These are phyloP conservation scores for Polypedilum pembai DNA, from an alignment of 1,140 invertebrate species.

Conservation along the genomic window DNA sequence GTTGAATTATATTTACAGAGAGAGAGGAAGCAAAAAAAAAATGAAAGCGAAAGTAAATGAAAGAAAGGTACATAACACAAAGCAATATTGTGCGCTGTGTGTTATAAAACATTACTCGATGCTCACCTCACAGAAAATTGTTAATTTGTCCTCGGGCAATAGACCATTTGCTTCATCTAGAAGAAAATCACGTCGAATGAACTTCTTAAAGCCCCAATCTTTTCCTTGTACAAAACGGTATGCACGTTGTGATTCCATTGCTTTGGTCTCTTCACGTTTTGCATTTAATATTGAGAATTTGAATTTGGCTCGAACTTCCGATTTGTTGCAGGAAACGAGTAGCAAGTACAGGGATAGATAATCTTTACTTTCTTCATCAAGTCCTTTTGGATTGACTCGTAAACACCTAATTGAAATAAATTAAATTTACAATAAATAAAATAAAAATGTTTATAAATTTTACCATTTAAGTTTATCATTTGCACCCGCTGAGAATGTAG, in stretches of 20 bases:
- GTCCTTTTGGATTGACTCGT: constrained; percentile 97
- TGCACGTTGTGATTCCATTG: constrained; percentile 86
- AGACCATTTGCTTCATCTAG: constrained; percentile 97
- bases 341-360: constrained; percentile 97
- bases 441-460: neutral
- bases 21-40: neutral
- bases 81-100: constrained; percentile 16
- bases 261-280: constrained; percentile 99
- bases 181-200: constrained; percentile 95
- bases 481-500: constrained; percentile 96
- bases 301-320: constrained; percentile 98
- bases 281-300: constrained; percentile 99
- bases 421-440: constrained; percentile 25
- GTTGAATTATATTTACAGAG: neutral
- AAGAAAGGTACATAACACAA: neutral
- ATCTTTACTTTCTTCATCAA: constrained; percentile 99
- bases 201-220: constrained; percentile 99
- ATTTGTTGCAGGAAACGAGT: constrained; percentile 98
- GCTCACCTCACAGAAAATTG: constrained; percentile 94
- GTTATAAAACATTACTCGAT: neutral
- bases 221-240: constrained; percentile 99
- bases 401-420: constrained; percentile 69
- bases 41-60: constrained; percentile 25
- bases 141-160: constrained; percentile 96
- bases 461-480: constrained; percentile 99